Conservation (phyloP, 2,888 invertebrate species). For the Drosophila robusta region DNA sequence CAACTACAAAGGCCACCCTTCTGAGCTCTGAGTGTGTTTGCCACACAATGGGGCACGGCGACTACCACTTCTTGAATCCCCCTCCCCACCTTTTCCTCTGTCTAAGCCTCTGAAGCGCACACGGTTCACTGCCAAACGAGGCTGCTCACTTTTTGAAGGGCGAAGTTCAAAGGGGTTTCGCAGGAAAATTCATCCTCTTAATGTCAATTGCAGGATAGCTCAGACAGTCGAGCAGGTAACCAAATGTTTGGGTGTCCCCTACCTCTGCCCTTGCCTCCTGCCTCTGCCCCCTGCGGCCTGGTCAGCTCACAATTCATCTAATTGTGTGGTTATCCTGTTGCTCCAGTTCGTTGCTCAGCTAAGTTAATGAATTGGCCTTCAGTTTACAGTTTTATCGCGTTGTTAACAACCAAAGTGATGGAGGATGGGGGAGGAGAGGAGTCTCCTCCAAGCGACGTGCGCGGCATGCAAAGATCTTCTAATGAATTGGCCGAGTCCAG, state of each 20-base stretch:
- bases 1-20: conserved; percentile 27
- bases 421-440: background rate
- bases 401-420: conserved; percentile 17
- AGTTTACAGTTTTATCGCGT: conserved; percentile 57
- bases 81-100: background rate
- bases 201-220: conserved; percentile 31
- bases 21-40: conserved; percentile 32
- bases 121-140: conserved; percentile 51
- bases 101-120: conserved; percentile 27
- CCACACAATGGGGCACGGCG: conserved; percentile 49
- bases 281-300: background rate
- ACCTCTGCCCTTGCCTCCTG: background rate
- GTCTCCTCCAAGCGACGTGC: conserved; percentile 5
- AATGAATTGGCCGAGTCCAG: conserved; percentile 24
- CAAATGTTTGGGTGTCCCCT: conserved; percentile 7
- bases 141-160: conserved; percentile 45
- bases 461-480: conserved; percentile 27
- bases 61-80: conserved; percentile 19
- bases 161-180: conserved; percentile 36
- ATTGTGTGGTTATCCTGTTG: conserved; percentile 52
- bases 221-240: conserved; percentile 6
- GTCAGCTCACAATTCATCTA: conserved; percentile 27
- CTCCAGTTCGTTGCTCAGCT: conserved; percentile 39
- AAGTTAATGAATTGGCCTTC: conserved; percentile 56
- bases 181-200: conserved; percentile 8